These are phyloP conservation scores for Tinea semifulvella DNA, from an alignment of 2,888 invertebrate species.

Conservation along the genomic window DNA sequence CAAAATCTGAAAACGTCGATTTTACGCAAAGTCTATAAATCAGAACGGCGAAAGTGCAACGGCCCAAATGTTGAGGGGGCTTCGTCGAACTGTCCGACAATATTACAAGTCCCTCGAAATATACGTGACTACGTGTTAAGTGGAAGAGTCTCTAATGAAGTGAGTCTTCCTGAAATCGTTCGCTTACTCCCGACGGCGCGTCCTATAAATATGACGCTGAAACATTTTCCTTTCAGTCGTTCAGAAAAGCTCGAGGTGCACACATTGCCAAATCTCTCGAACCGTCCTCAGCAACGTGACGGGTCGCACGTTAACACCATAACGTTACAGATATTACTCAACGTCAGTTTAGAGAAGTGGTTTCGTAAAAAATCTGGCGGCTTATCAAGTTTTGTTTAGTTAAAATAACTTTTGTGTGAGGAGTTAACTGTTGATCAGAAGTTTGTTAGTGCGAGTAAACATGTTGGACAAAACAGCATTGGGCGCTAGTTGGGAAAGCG, in stretches of 20 bases:
- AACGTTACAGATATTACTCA: slow-evolving; percentile 22
- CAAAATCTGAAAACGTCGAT: slow-evolving; percentile 1
- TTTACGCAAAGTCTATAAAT: background rate
- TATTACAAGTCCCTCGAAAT: slow-evolving; percentile 31
- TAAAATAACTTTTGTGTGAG: slow-evolving; percentile 12
- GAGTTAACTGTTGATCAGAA: background rate
- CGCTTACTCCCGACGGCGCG: slow-evolving; percentile 24
- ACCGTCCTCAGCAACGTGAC: slow-evolving; percentile 37
- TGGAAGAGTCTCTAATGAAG: slow-evolving; percentile 36
- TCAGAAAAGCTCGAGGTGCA: slow-evolving; percentile 44
- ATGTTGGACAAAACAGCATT: slow-evolving; percentile 58
- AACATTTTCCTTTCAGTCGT: slow-evolving; percentile 51
- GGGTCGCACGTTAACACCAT: slow-evolving; percentile 29
- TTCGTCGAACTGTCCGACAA: slow-evolving; percentile 20
- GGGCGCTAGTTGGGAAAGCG: slow-evolving; percentile 62
- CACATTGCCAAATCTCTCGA: slow-evolving; percentile 45
- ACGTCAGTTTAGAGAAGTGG: slow-evolving; percentile 14
- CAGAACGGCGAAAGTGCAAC: slow-evolving; percentile 9
- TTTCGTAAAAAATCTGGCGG: slow-evolving; percentile 28
- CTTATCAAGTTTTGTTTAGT: slow-evolving; percentile 26
- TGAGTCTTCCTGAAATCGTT: slow-evolving; percentile 42
- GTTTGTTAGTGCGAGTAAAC: slow-evolving; percentile 1
- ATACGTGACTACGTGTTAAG: slow-evolving; percentile 44
- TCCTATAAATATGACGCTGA: slow-evolving; percentile 56
- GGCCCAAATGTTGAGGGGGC: background rate